Evolutionary conservation across 2,797 vertebrate species (phyloP).

Genomic region (Paedocypris micromegethes): DNA sequence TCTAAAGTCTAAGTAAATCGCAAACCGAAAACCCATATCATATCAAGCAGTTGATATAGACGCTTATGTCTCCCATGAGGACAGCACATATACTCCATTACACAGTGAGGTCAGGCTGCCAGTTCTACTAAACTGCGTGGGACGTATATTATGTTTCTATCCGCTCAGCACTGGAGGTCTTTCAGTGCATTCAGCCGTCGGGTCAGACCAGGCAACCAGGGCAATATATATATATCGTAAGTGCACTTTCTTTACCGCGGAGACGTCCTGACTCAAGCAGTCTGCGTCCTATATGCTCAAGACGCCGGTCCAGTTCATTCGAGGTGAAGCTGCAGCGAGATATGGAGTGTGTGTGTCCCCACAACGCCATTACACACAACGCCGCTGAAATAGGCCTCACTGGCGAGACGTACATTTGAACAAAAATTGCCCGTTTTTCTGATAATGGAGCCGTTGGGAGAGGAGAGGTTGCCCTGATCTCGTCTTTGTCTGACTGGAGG

Average conservation of each 20-base stretch:
- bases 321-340: conserved; percentile 17
- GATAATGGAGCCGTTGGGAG: conserved; percentile 18
- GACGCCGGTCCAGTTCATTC: conserved; percentile 18
- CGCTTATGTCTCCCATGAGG: neutral
- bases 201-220: conserved; percentile 31
- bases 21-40: neutral
- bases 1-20: no score
- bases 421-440: neutral
- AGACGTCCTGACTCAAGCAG: conserved; percentile 12
- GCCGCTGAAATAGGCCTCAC: conserved; percentile 5
- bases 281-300: conserved; percentile 5
- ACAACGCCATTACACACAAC: no score
- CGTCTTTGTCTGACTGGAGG: neutral
- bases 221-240: conserved; percentile 18
- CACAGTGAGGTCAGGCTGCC: neutral
- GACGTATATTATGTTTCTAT: conserved; percentile 24
- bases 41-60: neutral
- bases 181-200: conserved; percentile 27
- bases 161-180: conserved; percentile 20
- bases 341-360: conserved; percentile 1
- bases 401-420: neutral
- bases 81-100: neutral
- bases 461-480: conserved; percentile 41
- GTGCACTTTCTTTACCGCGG: conserved; percentile 25
- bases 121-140: conserved; percentile 8